phyloP scores from a whole-genome alignment of 2,888 invertebrate genomes.

The Galerucella nymphaeae region DNA sequence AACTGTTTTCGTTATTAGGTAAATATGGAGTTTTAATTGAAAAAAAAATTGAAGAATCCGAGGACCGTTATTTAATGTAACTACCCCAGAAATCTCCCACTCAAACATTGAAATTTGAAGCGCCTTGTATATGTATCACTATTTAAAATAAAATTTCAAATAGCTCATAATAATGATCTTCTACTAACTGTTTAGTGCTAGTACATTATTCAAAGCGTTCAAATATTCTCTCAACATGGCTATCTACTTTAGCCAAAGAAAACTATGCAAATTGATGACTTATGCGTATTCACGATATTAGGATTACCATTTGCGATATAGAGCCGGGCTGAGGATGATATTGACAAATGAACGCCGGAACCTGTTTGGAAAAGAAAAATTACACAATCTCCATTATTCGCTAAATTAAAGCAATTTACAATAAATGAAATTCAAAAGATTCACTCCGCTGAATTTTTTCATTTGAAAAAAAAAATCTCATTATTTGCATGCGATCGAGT shows the following conservation, averaged over 20 bases:
- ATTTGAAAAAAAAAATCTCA: too few species aligned
- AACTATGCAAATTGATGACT: constrained; percentile 34
- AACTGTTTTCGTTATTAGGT: too few species aligned
- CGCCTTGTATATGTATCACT: not conserved
- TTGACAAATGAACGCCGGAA: constrained; percentile 34
- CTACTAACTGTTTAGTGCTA: not conserved
- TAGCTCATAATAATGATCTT: not conserved
- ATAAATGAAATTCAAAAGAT: constrained; percentile 19
- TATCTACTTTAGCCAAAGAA: constrained; percentile 8
- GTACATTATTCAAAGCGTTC: constrained; percentile 22
- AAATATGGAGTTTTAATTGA: too few species aligned
- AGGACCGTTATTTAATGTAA: too few species aligned
- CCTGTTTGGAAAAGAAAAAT: constrained; percentile 36
- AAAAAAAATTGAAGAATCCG: too few species aligned
- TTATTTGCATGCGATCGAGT: too few species aligned
- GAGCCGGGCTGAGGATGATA: constrained; percentile 33
- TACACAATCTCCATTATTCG: constrained; percentile 19
- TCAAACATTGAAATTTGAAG: too few species aligned
- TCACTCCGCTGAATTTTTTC: not conserved
- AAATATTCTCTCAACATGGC: constrained; percentile 11
- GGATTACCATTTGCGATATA: constrained; percentile 31
- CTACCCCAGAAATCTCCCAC: too few species aligned
- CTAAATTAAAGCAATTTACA: constrained; percentile 28
- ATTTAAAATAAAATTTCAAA: too few species aligned
- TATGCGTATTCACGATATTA: constrained; percentile 20